A percentile compares a stretch with the other conserved stretches of the same genome.
phyloP scores from a whole-genome alignment of 2,797 vertebrate species.

The Champsocephalus esox region DNA sequence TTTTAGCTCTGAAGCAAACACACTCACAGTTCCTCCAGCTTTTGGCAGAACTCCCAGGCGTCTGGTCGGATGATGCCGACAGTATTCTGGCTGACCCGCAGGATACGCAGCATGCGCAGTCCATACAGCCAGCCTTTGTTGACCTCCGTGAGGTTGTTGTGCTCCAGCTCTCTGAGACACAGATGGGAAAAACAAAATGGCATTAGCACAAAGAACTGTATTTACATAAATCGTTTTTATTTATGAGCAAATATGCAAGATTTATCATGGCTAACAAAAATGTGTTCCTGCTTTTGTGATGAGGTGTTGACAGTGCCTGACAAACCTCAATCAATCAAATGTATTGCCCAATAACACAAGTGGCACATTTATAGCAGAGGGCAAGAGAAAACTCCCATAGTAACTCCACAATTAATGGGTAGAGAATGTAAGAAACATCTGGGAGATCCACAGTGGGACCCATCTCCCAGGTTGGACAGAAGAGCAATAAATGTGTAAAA shows the following conservation, averaged over 20 bases:
- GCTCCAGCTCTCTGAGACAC: slow-evolving; percentile 90
- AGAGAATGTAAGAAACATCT: too few species aligned
- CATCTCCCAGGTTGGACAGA: too few species aligned
- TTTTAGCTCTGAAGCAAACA: slow-evolving; percentile 47
- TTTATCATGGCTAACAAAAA: background rate
- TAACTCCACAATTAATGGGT: too few species aligned
- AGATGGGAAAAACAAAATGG: slow-evolving; percentile 22
- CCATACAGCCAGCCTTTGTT: slow-evolving; percentile 99
- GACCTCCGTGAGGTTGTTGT: slow-evolving; percentile 97
- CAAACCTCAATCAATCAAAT: too few species aligned
- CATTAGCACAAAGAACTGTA: background rate
- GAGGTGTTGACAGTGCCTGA: too few species aligned
- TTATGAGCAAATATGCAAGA: background rate
- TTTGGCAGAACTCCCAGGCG: slow-evolving; percentile 98
- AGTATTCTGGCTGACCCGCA: slow-evolving; percentile 92
- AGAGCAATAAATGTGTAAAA: too few species aligned
- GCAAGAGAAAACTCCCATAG: too few species aligned
- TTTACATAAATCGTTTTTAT: background rate
- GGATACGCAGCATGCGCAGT: slow-evolving; percentile 90
- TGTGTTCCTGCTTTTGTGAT: too few species aligned
- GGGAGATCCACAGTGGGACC: too few species aligned
- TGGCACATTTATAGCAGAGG: too few species aligned
- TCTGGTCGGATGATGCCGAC: slow-evolving; percentile 92
- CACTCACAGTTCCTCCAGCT: slow-evolving; percentile 95
- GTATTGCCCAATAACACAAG: too few species aligned